Evolutionary conservation across 1,140 invertebrate genomes (phyloP).

Genomic region (Euwallacea fornicatus): DNA sequence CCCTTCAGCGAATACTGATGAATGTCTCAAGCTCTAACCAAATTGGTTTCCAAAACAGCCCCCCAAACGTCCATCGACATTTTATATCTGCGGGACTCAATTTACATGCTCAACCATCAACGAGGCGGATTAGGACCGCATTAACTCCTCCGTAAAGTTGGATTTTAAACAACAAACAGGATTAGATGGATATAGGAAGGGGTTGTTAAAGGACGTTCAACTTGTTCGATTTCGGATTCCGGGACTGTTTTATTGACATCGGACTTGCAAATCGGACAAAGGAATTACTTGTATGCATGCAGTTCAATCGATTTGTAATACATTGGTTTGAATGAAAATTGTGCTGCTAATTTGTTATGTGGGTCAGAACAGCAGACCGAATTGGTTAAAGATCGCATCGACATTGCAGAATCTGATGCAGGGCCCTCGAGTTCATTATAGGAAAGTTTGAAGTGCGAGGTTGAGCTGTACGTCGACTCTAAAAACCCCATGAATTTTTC

Average conservation of each 20-base stretch:
- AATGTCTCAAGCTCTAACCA: constrained; percentile 18
- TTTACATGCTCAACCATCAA: constrained; percentile 10
- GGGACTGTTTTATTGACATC: neutral
- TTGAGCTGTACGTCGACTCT: too few species aligned
- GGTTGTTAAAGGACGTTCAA: constrained; percentile 17
- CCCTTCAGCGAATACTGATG: constrained; percentile 23
- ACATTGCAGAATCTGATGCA: neutral
- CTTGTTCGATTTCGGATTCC: constrained; percentile 16
- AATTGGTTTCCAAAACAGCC: constrained; percentile 22
- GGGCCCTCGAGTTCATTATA: neutral
- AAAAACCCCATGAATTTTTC: too few species aligned
- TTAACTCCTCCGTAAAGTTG: constrained; percentile 9
- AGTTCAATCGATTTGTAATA: neutral
- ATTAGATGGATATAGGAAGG: constrained; percentile 11
- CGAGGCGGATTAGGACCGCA: constrained; percentile 8
- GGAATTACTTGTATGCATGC: neutral
- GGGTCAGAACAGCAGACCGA: neutral
- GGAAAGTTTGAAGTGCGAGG: too few species aligned
- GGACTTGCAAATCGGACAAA: neutral
- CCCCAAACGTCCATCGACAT: neutral
- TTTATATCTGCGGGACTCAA: constrained; percentile 1
- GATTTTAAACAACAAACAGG: constrained; percentile 25
- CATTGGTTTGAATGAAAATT: neutral
- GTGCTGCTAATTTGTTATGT: neutral
- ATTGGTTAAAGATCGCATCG: neutral